Conservation (phyloP, 2,888 invertebrate genomes). For the Geophilus truncorum region DNA sequence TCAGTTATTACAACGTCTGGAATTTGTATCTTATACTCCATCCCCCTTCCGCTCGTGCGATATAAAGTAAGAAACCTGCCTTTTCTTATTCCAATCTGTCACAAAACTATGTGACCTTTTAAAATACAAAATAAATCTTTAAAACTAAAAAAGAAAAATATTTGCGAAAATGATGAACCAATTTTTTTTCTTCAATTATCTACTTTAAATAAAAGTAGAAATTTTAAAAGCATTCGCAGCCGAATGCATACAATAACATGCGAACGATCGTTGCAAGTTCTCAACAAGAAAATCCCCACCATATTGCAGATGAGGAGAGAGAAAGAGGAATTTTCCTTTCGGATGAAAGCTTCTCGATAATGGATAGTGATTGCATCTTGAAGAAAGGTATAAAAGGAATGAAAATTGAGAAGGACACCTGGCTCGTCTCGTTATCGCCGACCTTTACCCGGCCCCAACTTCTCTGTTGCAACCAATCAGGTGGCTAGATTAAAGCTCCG, state of each 20-base stretch:
- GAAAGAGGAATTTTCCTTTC: background rate
- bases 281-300: conserved; percentile 16
- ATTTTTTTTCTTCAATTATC: background rate
- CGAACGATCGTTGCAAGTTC: background rate
- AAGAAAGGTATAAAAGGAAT: conserved; percentile 10
- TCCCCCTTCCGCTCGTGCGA: background rate
- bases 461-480: background rate
- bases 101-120: background rate
- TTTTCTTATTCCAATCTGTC: background rate
- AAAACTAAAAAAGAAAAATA: background rate
- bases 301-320: background rate
- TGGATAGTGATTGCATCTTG: conserved; percentile 20
- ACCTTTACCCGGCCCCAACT: conserved; percentile 3
- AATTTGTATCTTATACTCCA: background rate
- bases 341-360: conserved; percentile 16
- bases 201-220: background rate
- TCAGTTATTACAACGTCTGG: background rate
- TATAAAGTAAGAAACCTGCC: background rate
- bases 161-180: background rate
- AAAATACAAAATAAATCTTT: background rate
- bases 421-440: conserved; percentile 20
- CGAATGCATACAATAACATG: background rate
- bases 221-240: background rate
- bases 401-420: conserved; percentile 20
- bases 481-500: background rate